Base-by-base conservation (phyloP, 2,797 vertebrate genomes). In the Crypturellus tataupa region DNA sequence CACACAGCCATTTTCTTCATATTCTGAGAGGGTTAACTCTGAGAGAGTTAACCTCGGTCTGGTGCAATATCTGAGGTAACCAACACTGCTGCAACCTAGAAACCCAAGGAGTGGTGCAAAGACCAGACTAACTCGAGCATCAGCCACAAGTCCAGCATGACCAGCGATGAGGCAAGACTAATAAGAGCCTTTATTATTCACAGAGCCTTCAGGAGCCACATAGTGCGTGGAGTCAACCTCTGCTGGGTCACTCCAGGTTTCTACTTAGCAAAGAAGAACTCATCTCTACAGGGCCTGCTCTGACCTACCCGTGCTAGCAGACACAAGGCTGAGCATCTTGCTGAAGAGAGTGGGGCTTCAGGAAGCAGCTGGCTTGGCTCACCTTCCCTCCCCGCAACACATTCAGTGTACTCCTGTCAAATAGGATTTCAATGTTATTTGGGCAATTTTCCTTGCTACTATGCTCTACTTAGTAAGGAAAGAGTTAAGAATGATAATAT, bases 261-360 rank as follows among this genome's bases (percentile, higher is more conserved):
- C 23, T 35, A 39, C 29, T 20, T 55, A 68, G 39, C 25, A 64
- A 47, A 5, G 25, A 46, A 11, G 33, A 27, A 70, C 40, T 51
- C 27, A 39, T 62, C 12, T 69, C 13, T 7, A 8, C 4, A 9
- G 27, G 55, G 27, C 16, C 44, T 72, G 23, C 44, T 87, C 60
- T 55, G 40, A 64, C 23, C 51, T 24, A 42, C 11, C 44, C 55
- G 33, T 51, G 23, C 33, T 49, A 25, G 19, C 19, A 55, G 37
- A 79, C 31, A 11, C 18, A 25, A n/a, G 31, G 16, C 24, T 40
- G 53, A 72, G 71, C 8, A 46, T 29, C 24, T n/a, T n/a, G 35
- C 9, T 0, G 0, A 68, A 39, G 53, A 51, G 12, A 7, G 3
- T 0, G 2, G n/a, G 46, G 40, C 44, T 71, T 71, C 63, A 13